These are phyloP conservation scores for Hydrotaea cyrtoneurina DNA, from an alignment of 2,888 invertebrate genomes.

Conservation along the genomic window DNA sequence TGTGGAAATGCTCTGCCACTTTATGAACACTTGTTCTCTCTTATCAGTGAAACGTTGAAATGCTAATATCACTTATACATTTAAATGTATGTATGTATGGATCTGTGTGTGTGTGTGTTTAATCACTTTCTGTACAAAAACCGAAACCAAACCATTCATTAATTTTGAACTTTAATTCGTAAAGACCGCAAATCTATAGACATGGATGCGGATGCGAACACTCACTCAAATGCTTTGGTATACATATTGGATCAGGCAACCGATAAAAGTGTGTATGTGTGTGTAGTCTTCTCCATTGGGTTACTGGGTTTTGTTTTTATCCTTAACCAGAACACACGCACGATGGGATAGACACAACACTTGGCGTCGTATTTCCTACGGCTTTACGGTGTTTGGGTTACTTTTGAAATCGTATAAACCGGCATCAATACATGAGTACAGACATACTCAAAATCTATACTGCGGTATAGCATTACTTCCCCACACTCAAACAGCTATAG, in stretches of 20 bases:
- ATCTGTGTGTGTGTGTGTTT: not conserved
- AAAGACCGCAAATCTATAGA: not conserved
- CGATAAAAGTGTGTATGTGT: not conserved
- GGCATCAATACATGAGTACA: not conserved
- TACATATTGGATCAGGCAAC: not conserved
- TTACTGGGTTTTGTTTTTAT: conserved; percentile 2
- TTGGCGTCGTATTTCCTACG: conserved; percentile 24
- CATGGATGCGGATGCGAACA: not conserved
- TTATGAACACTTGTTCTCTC: not conserved
- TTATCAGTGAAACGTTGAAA: not conserved
- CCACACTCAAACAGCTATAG: not conserved
- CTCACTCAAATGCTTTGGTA: not conserved
- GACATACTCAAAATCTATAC: not conserved
- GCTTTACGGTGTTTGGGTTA: not conserved
- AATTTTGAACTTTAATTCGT: conserved; percentile 1
- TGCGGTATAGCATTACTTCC: not conserved
- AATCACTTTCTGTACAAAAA: not conserved
- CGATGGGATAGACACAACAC: not conserved
- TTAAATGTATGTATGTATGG: not conserved
- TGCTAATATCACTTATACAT: not conserved
- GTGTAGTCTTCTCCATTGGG: not conserved
- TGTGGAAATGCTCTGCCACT: not conserved
- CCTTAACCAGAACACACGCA: not conserved
- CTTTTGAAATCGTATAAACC: not conserved
- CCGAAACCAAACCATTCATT: not conserved